Evolutionary conservation across 2,113 vertebrate species (phyloP).

Genomic region (Hyla sarda): DNA sequence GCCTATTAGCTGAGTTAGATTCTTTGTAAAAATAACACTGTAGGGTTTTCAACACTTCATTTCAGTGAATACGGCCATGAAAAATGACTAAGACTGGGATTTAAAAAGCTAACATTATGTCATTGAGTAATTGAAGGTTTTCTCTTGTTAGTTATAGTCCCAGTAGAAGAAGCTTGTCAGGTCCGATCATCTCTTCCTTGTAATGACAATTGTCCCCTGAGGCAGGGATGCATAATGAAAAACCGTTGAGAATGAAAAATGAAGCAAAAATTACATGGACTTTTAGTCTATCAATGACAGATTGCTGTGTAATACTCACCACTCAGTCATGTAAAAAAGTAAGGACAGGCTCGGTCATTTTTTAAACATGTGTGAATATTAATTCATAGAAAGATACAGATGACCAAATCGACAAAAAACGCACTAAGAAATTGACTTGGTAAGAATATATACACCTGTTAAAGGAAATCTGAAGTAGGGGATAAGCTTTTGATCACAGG

Average conservation of each 20-base stretch:
- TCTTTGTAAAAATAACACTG: constrained; percentile 41
- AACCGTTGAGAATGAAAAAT: constrained; percentile 45
- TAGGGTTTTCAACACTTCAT: constrained; percentile 37
- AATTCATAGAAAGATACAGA: too few relatives aligned
- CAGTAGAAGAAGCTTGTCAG: constrained; percentile 52
- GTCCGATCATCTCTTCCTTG: constrained; percentile 52
- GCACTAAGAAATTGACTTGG: too few relatives aligned
- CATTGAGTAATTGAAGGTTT: constrained; percentile 58
- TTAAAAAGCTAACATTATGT: constrained; percentile 57
- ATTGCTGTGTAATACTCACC: constrained; percentile 27
- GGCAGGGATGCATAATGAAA: constrained; percentile 55
- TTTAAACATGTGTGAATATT: too few relatives aligned
- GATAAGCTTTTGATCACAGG: too few relatives aligned
- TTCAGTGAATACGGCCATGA: constrained; percentile 6
- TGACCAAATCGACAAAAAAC: too few relatives aligned
- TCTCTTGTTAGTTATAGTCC: constrained; percentile 52
- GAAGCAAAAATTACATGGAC: constrained; percentile 54
- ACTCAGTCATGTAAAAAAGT: background rate
- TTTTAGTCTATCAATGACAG: constrained; percentile 54
- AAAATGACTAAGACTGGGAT: constrained; percentile 42
- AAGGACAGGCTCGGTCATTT: background rate
- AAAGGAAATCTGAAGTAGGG: too few relatives aligned
- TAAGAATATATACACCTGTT: too few relatives aligned
- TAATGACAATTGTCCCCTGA: constrained; percentile 58
- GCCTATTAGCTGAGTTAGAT: constrained; percentile 26